Conservation (phyloP, 2,797 vertebrate genomes). For the Pelobates cultripes region DNA sequence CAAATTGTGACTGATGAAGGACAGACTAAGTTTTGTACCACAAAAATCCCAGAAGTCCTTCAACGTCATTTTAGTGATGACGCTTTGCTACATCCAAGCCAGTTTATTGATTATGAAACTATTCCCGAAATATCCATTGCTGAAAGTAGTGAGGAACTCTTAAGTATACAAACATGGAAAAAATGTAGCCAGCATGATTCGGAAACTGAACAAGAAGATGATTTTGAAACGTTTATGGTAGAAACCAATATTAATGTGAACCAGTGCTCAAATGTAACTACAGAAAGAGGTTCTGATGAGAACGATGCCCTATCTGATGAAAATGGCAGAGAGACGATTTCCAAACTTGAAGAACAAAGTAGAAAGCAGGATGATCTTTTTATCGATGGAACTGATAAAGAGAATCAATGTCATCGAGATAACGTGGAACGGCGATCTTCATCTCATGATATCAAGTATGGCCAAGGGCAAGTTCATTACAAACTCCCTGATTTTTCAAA, state of each 20-base stretch:
- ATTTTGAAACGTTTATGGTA: neutral
- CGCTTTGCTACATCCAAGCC: slow-evolving; percentile 63
- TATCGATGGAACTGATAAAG: slow-evolving; percentile 51
- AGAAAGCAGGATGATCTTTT: neutral
- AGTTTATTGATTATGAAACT: slow-evolving; percentile 81
- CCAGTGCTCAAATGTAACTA: neutral
- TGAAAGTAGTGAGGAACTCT: slow-evolving; percentile 73
- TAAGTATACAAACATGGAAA: slow-evolving; percentile 30
- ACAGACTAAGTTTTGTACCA: slow-evolving; percentile 3
- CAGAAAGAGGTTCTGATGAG: neutral
- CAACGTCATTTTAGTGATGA: slow-evolving; percentile 74
- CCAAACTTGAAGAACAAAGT: neutral
- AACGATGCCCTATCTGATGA: neutral
- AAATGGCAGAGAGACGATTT: slow-evolving; percentile 4
- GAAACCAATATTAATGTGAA: neutral
- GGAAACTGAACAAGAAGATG: neutral
- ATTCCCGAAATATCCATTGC: slow-evolving; percentile 81
- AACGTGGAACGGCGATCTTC: slow-evolving; percentile 65
- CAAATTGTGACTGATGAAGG: neutral
- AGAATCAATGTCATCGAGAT: slow-evolving; percentile 36
- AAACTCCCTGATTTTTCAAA: slow-evolving; percentile 76
- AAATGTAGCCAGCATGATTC: neutral
- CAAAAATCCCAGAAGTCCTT: slow-evolving; percentile 73
- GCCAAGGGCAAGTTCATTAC: slow-evolving; percentile 76
- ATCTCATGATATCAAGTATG: slow-evolving; percentile 70